phyloP scores from a whole-genome alignment of 2,888 invertebrate species.

The Parochlus steinenii region DNA sequence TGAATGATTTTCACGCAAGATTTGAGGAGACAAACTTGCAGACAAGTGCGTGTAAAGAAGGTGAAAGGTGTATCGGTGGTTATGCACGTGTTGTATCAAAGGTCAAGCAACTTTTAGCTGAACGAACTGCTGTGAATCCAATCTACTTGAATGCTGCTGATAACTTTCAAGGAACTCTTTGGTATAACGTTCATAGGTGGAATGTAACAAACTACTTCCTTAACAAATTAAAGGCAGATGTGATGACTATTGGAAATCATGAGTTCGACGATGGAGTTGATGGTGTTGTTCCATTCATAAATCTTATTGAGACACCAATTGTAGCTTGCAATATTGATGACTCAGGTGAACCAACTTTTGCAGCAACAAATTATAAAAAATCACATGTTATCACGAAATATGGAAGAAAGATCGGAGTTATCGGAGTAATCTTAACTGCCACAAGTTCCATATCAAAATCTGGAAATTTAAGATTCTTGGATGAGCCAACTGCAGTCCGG shows the following conservation, averaged over 20 bases:
- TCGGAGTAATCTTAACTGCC: slow-evolving; percentile 55
- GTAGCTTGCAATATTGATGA: slow-evolving; percentile 63
- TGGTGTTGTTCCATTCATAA: slow-evolving; percentile 55
- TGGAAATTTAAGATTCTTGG: slow-evolving; percentile 47
- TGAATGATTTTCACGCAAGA: slow-evolving; percentile 19
- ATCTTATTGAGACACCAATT: slow-evolving; percentile 44
- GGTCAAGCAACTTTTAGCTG: slow-evolving; percentile 31
- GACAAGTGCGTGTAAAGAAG: slow-evolving; percentile 37
- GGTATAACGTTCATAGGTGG: slow-evolving; percentile 59
- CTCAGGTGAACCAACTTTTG: slow-evolving; percentile 43
- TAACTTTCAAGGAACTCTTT: slow-evolving; percentile 69
- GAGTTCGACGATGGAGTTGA: slow-evolving; percentile 66
- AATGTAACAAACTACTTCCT: slow-evolving; percentile 57
- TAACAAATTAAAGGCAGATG: slow-evolving; percentile 59
- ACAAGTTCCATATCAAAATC: slow-evolving; percentile 49
- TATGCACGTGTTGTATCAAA: slow-evolving; percentile 46
- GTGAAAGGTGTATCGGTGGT: slow-evolving; percentile 44
- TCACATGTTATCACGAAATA: slow-evolving; percentile 44
- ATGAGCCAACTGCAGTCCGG: slow-evolving; percentile 48
- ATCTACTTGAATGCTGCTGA: slow-evolving; percentile 69
- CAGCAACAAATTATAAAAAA: slow-evolving; percentile 45
- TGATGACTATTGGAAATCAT: slow-evolving; percentile 68
- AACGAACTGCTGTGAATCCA: slow-evolving; percentile 33
- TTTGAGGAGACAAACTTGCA: slow-evolving; percentile 41
- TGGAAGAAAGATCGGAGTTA: slow-evolving; percentile 54